Evolutionary conservation across 2,797 vertebrate genomes (phyloP).

Genomic region (Ficedula albicollis): DNA sequence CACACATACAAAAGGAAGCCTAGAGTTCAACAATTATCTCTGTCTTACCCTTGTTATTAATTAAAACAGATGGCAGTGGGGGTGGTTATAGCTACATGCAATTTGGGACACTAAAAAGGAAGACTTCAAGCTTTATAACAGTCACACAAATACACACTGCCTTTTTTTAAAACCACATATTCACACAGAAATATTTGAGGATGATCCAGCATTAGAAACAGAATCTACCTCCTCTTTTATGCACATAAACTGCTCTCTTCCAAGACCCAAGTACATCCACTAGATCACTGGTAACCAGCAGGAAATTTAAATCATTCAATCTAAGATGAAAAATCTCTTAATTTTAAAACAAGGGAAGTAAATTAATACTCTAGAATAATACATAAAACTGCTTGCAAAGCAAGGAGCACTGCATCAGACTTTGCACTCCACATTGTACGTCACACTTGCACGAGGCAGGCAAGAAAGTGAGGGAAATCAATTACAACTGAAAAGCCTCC

Average conservation of each 20-base stretch:
- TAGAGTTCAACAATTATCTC: not conserved
- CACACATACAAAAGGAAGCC: not conserved
- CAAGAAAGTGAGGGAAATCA: slow-evolving; percentile 9
- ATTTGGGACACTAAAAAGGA: not conserved
- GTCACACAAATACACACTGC: not conserved
- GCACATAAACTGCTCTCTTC: not conserved
- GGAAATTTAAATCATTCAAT: not conserved
- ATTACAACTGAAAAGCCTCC: not conserved
- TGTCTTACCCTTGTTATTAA: not conserved
- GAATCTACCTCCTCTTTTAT: not conserved
- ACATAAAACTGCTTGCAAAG: not conserved
- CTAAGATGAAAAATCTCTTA: not conserved
- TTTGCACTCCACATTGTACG: not conserved
- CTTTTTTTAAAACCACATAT: not conserved
- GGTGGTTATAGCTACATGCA: not conserved
- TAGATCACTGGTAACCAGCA: not conserved
- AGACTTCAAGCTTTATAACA: not conserved
- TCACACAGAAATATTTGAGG: not conserved
- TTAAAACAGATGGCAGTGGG: not conserved
- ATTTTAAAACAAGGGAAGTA: not conserved
- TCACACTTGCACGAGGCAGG: not conserved
- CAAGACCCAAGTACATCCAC: not conserved
- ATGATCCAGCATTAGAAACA: not conserved
- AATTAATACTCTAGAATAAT: not conserved
- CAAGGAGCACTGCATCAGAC: not conserved